phyloP scores from a whole-genome alignment of 2,113 vertebrate species.

The Cryptoleucopteryx plumbea region DNA sequence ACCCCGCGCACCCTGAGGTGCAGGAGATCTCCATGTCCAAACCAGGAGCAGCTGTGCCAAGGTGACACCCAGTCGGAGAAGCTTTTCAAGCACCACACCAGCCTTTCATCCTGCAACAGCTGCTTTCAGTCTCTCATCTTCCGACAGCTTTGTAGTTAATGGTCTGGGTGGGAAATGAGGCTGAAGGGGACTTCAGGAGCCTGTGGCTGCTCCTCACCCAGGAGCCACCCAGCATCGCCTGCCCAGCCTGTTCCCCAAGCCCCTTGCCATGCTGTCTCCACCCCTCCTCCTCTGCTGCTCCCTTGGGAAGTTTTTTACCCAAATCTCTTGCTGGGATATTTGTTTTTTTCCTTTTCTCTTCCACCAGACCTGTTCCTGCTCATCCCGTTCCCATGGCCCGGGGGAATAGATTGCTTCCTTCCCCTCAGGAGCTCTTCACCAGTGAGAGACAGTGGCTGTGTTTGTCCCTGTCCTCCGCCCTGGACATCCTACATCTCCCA shows the following conservation, averaged over 20 bases:
- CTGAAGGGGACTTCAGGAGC: not conserved
- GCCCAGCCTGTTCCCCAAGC: slow-evolving; percentile 24
- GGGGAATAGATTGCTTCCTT: not conserved
- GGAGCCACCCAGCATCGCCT: not conserved
- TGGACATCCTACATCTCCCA: not conserved
- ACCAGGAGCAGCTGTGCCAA: not conserved
- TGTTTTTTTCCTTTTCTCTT: not conserved
- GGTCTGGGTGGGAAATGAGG: not conserved
- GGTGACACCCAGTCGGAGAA: not conserved
- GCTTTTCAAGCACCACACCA: not conserved
- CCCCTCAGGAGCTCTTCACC: not conserved
- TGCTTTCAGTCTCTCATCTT: not conserved
- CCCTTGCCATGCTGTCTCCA: not conserved
- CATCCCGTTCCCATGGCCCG: not conserved
- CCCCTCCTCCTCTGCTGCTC: not conserved
- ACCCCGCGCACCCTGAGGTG: not conserved
- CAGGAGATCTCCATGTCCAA: not conserved
- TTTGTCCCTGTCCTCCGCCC: not conserved
- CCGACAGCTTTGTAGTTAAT: slow-evolving; percentile 4
- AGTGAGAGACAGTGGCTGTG: fast-evolving
- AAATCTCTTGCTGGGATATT: slow-evolving; percentile 21
- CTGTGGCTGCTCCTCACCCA: not conserved
- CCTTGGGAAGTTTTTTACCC: slow-evolving; percentile 51
- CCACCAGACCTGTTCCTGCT: not conserved
- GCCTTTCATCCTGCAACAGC: not conserved